These are phyloP conservation scores for Epizoanthus illoricatus DNA, from an alignment of 92 coral and sea anemone species.

Conservation along the genomic window DNA sequence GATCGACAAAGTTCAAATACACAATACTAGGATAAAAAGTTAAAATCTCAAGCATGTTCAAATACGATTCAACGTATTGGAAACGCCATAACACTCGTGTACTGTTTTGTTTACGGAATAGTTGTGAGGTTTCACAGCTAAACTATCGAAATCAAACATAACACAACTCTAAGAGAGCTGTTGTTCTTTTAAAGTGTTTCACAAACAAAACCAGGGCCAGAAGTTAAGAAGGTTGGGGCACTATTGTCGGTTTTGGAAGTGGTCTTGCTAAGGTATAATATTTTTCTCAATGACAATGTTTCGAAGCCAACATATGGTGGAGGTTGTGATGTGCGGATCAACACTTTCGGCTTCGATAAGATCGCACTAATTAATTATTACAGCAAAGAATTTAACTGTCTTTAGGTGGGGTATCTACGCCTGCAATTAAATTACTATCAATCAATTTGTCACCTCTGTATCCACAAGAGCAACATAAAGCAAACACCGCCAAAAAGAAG, in stretches of 20 bases:
- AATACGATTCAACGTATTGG: background rate
- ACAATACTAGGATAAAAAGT: background rate
- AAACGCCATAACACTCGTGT: background rate
- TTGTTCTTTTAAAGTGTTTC: conserved; percentile 5
- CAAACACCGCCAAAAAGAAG: conserved; percentile 34
- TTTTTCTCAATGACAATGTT: conserved; percentile 1
- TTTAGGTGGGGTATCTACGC: conserved; percentile 44
- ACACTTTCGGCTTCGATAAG: conserved; percentile 6
- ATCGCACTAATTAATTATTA: conserved; percentile 30
- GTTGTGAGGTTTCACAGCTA: background rate
- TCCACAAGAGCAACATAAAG: conserved; percentile 32
- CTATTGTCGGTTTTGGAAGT: background rate
- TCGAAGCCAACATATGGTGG: conserved; percentile 2
- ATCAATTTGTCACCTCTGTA: conserved; percentile 43
- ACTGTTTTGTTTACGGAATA: background rate
- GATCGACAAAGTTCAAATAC: background rate
- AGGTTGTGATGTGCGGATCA: conserved; percentile 29
- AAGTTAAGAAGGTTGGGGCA: background rate
- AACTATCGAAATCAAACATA: background rate
- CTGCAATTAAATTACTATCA: conserved; percentile 44
- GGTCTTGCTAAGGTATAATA: background rate
- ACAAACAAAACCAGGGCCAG: background rate
- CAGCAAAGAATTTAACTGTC: conserved; percentile 35
- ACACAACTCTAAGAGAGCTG: background rate
- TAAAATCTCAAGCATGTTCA: background rate